A percentile compares a stretch with the other conserved stretches of the same genome.
phyloP scores from a whole-genome alignment of 2,113 vertebrate species.

The Saccopteryx leptura region DNA sequence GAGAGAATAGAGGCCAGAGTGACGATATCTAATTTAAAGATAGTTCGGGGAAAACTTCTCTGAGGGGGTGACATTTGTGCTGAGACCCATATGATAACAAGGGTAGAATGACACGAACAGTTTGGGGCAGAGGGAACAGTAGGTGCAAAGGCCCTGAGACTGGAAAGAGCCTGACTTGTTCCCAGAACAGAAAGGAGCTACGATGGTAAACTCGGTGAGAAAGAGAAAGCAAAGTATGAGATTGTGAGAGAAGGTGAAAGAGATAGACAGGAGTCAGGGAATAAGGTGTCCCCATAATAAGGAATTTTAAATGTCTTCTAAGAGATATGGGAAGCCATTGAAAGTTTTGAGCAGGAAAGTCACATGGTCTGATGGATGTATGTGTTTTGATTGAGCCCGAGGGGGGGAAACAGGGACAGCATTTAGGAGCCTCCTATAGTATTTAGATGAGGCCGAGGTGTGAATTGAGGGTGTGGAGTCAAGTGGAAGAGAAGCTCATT shows the following conservation, averaged over 20 bases:
- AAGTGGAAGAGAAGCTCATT: background rate
- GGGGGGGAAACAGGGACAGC: background rate
- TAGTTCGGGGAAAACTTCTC: background rate
- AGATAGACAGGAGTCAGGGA: background rate
- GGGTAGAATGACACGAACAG: background rate
- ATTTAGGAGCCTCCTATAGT: accelerated
- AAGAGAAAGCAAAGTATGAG: background rate
- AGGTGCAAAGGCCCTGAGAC: background rate
- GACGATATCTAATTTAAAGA: background rate
- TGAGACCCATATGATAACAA: background rate
- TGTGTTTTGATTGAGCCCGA: background rate
- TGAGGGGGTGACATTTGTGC: background rate
- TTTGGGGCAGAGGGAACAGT: background rate
- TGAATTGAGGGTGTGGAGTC: background rate
- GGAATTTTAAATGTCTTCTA: background rate
- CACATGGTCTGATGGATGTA: background rate
- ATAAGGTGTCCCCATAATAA: background rate
- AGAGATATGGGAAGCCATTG: background rate
- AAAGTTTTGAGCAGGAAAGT: background rate
- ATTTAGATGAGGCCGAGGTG: background rate
- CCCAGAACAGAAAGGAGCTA: background rate
- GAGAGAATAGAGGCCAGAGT: background rate
- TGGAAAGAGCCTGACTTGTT: background rate
- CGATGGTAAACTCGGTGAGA: background rate
- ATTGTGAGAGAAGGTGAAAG: background rate